phyloP scores from a whole-genome alignment of 2,113 vertebrate species.

The Sigmodon hispidus region DNA sequence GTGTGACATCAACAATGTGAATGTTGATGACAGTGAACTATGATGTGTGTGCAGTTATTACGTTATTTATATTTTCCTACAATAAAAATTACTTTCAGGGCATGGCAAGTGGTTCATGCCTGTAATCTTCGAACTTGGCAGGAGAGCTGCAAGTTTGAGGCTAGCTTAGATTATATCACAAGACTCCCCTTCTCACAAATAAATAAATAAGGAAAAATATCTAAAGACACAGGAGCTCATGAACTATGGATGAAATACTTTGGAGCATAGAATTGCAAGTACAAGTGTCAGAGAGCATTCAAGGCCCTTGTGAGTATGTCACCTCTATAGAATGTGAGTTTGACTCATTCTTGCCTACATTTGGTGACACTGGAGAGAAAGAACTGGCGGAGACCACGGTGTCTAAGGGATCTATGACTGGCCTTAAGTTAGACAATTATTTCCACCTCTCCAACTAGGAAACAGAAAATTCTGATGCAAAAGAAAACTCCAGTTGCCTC shows the following conservation, averaged over 20 bases:
- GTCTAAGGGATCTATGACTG: background rate
- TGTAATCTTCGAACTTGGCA: background rate
- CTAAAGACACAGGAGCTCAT: background rate
- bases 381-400: background rate
- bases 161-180: background rate
- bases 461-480: background rate
- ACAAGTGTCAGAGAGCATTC: background rate
- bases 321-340: background rate
- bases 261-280: background rate
- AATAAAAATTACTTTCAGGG: background rate
- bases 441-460: background rate
- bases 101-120: background rate
- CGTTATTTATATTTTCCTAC: background rate
- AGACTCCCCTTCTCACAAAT: background rate
- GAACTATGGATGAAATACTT: background rate
- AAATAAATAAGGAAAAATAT: background rate
- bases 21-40: background rate
- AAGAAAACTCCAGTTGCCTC: background rate
- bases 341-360: background rate
- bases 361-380: background rate
- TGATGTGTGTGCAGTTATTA: background rate
- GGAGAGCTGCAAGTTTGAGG: background rate
- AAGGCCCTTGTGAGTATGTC: background rate
- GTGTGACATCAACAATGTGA: background rate
- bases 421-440: conserved; percentile 48